A percentile compares a stretch with the other conserved stretches of the same genome.
phyloP scores from a whole-genome alignment of 2,888 invertebrate genomes.

The Melipona bicolor region DNA sequence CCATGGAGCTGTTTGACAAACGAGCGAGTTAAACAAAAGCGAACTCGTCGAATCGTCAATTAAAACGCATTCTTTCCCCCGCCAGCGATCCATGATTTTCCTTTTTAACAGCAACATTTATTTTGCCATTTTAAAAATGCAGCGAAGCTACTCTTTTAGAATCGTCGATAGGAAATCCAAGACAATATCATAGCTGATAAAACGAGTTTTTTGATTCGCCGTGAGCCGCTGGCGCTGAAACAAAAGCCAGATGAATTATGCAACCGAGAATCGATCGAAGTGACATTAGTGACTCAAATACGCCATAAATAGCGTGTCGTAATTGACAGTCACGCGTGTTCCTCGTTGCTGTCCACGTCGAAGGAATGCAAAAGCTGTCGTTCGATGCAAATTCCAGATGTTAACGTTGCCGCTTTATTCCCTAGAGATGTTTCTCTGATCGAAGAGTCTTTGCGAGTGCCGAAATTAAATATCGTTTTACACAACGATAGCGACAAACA shows the following conservation, averaged over 20 bases:
- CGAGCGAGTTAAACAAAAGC: background rate
- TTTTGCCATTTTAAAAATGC: background rate
- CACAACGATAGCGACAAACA: too few species aligned
- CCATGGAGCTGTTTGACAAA: background rate
- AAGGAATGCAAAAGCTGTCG: constrained; percentile 1
- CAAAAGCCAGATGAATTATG: constrained; percentile 50
- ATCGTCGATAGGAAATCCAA: background rate
- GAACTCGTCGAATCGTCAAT: background rate
- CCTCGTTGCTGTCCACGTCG: constrained; percentile 2
- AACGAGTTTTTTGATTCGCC: constrained; percentile 12
- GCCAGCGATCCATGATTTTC: background rate
- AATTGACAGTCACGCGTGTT: constrained; percentile 35
- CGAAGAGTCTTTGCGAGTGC: too few species aligned
- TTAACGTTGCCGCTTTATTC: constrained; percentile 4
- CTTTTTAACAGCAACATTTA: background rate
- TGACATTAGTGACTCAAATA: constrained; percentile 37
- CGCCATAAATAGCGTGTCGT: constrained; percentile 24
- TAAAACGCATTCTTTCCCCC: background rate
- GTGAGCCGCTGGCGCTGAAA: background rate
- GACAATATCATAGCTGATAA: constrained; percentile 1
- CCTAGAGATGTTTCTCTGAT: background rate
- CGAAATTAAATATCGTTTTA: too few species aligned
- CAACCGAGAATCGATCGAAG: constrained; percentile 31
- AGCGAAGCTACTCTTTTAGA: background rate
- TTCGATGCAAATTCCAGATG: constrained; percentile 23